Percentiles rank a stretch among this genome's conserved stretches.
Conservation (phyloP, 2,888 invertebrate species). For the Xylocampa areola region DNA sequence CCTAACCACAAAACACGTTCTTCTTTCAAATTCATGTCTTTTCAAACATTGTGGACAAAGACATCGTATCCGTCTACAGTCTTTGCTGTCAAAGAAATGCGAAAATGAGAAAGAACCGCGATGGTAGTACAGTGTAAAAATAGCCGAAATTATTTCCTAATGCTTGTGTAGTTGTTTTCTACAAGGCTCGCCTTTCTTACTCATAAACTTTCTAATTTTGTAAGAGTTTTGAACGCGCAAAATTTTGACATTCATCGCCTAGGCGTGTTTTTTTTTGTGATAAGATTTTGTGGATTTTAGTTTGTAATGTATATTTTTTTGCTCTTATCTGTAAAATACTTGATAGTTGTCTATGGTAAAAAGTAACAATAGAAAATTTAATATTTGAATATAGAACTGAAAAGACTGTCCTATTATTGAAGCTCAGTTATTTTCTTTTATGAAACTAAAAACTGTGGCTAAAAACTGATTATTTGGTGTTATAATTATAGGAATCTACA, state of each 20-base stretch:
- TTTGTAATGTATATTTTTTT: background rate
- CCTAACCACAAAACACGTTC: background rate
- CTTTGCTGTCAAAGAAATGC: slow-evolving; percentile 22
- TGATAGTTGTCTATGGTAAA: too few relatives aligned
- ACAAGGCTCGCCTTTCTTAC: slow-evolving; percentile 39
- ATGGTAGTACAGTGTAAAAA: slow-evolving; percentile 9
- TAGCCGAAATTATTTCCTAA: slow-evolving; percentile 40
- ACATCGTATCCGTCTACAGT: slow-evolving; percentile 7
- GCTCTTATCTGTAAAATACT: too few relatives aligned
- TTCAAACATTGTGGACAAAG: slow-evolving; percentile 10
- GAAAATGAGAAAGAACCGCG: slow-evolving; percentile 31
- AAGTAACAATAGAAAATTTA: too few relatives aligned
- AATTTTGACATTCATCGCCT: slow-evolving; percentile 29
- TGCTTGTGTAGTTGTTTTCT: slow-evolving; percentile 20
- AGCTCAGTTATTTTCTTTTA: too few relatives aligned
- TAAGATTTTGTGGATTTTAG: slow-evolving; percentile 22
- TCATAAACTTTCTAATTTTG: slow-evolving; percentile 52
- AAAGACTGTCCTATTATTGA: too few relatives aligned
- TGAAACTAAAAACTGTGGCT: too few relatives aligned
- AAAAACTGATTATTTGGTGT: too few relatives aligned
- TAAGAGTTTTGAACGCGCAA: slow-evolving; percentile 30
- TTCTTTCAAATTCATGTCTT: background rate
- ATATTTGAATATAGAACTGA: too few relatives aligned
- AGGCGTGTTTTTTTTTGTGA: slow-evolving; percentile 20
- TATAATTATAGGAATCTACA: too few relatives aligned